Evolutionary conservation across 2,113 vertebrate species (phyloP).

Genomic region (Miniopterus natalensis): DNA sequence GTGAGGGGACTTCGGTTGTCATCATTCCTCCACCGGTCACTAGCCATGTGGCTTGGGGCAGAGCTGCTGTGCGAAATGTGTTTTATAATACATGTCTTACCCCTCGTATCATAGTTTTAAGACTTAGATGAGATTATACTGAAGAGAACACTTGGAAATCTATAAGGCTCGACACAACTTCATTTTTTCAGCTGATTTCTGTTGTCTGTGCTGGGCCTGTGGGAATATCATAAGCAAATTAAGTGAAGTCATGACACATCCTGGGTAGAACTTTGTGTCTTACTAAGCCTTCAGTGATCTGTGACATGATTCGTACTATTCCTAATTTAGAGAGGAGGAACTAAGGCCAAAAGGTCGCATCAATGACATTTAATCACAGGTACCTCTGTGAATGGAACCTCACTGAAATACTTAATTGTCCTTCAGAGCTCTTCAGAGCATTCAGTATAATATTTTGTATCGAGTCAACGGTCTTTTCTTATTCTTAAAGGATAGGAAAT

Average conservation of each 20-base stretch:
- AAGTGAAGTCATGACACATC: neutral
- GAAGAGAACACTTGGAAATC: neutral
- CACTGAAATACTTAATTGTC: constrained; percentile 17
- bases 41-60: neutral
- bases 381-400: neutral
- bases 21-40: neutral
- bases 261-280: neutral
- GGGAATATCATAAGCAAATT: neutral
- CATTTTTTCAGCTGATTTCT: neutral
- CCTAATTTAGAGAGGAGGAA: neutral
- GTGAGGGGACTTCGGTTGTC: neutral
- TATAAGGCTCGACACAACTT: neutral
- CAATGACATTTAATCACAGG: neutral
- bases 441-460: neutral
- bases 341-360: neutral
- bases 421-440: constrained; percentile 43
- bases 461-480: constrained; percentile 14
- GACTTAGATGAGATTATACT: constrained; percentile 26
- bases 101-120: neutral
- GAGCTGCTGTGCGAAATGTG: neutral
- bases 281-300: neutral
- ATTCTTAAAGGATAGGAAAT: constrained; percentile 25
- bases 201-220: neutral
- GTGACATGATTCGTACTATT: neutral
- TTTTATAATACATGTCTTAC: neutral